Evolutionary conservation across 2,113 vertebrate genomes (phyloP), one percentile per base, ranked within the genome.

Genomic region (Clarias batrachus): DNA sequence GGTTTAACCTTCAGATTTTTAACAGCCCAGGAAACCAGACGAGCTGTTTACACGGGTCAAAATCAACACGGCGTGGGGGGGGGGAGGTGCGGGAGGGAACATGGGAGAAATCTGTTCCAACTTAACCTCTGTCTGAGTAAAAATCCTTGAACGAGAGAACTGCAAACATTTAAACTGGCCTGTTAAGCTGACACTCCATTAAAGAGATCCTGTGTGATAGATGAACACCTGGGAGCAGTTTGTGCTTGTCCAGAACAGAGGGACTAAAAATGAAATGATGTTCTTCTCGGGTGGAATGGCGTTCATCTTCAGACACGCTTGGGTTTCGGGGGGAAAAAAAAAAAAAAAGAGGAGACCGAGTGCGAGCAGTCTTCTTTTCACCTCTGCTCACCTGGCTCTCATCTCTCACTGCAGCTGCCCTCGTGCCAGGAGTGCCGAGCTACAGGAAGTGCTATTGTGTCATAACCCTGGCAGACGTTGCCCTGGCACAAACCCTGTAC

Each of bases 181-280:
- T 93, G 91, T 92, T 93, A 93, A 93, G 89, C 92, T 92, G 93
- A 93, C 94, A 94, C 92, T 93, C 95, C 93, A 94, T 95, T 94
- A 95, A 95, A 92, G 63, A 82, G 89, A 91, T 91, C 93, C 94
- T 93, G 94, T 93, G 94, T 87, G 93, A 93, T 86, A 93, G 90
- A 91, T 86, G 86, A 92, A 93, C 84, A 90, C 92, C 92, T 94
- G 91, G 90, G 92, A 95, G 93, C 86, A 90, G 89, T 95, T 92
- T 93, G 92, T 89, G 90, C 89, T 91, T 93, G 92, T 92, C 91
- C 91, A 93, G 90, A 93, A 89, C 73, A 91, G 88, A 90, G 92
- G 90, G 83, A 90, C 48, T 85, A 89, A 52, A 87, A 86, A 60
- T 60, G 25, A 71, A 41, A 21, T 60, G 8, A 13, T 30, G 17